Evolutionary conservation across 2,113 vertebrate species (phyloP), one percentile per base, ranked within the genome.

Genomic region (Oncorhynchus kisutch): DNA sequence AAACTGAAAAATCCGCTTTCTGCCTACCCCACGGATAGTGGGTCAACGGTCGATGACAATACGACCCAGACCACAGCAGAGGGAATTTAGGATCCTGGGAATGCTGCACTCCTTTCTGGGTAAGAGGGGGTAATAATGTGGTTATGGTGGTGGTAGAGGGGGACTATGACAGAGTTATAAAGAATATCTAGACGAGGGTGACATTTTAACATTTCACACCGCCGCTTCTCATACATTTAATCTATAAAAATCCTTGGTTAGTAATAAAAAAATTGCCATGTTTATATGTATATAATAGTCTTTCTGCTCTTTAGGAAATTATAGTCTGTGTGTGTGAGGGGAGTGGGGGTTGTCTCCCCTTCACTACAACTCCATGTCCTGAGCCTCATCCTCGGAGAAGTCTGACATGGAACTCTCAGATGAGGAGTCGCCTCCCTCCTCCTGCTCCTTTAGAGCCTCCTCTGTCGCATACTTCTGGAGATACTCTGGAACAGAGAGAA

Each of bases 281-380:
- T 97, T 98, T 98, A 97, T 98, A 99, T 95, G 96, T 99, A 98
- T 98, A 96, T 96, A 96, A 96, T 95, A 97, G 94, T 96, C 95
- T 97, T 85, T 96, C 93, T 96, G 94, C 84, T 95, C 95, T 95
- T 95, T 95, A 97, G 95, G 96, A 97, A 97, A 95, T 91, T 79
- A 86, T 90, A 95, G 91, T 96, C 94, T 98, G 94, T 92, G 89
- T 84, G 85, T 85, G 75, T 18, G 77, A 72, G 71, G 60, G 25
- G 75, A 81, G 81, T 7, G 81, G 73, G 45, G 8, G 22, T 14
- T 69, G 77, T 80, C 81, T 83, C 77, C 90, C 91, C 86, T 93
- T 91, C 93, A 97, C 97, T 99, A 99, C 96, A 99, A 98, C 88
- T 99, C 98, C 98, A 99, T 99, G 74, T 99, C 98, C 92, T 99